Percentiles rank a stretch among this genome's conserved stretches.
phyloP scores from a whole-genome alignment of 1,140 invertebrate genomes.

The Cataglyphis hispanica region DNA sequence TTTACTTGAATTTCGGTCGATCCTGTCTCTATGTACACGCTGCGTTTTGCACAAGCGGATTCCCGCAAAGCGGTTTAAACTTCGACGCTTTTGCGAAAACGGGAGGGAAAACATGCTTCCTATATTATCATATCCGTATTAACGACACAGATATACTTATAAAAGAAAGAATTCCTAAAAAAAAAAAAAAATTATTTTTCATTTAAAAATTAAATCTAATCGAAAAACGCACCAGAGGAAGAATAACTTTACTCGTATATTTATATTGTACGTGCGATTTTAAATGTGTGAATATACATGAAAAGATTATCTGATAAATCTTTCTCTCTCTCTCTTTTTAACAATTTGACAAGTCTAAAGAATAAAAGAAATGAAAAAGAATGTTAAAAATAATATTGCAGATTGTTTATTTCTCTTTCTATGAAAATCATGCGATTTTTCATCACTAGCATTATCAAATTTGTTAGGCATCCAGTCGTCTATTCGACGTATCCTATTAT shows the following conservation, averaged over 20 bases:
- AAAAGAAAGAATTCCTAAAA: background rate
- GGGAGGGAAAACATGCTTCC: background rate
- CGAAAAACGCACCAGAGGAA: background rate
- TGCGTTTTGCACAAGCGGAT: constrained; percentile 8
- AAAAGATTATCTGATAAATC: no score
- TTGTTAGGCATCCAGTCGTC: background rate
- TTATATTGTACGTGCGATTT: no score
- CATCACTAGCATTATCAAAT: constrained; percentile 36
- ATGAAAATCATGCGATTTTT: constrained; percentile 35
- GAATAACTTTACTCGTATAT: background rate
- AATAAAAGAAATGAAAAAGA: no score
- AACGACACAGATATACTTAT: background rate
- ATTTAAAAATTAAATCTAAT: background rate
- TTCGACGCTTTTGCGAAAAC: background rate
- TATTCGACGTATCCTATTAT: constrained; percentile 28
- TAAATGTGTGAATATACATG: no score
- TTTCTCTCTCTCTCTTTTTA: no score
- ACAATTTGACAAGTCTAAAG: background rate
- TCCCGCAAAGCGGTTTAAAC: constrained; percentile 40
- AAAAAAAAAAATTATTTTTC: background rate
- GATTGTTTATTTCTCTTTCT: constrained; percentile 37
- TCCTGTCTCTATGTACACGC: constrained; percentile 2
- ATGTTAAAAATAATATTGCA: background rate
- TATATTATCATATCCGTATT: background rate
- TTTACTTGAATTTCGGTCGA: background rate